Evolutionary conservation across 2,888 invertebrate species (phyloP), one percentile per base, ranked within the genome.

Genomic region (Andrena trimmerana): DNA sequence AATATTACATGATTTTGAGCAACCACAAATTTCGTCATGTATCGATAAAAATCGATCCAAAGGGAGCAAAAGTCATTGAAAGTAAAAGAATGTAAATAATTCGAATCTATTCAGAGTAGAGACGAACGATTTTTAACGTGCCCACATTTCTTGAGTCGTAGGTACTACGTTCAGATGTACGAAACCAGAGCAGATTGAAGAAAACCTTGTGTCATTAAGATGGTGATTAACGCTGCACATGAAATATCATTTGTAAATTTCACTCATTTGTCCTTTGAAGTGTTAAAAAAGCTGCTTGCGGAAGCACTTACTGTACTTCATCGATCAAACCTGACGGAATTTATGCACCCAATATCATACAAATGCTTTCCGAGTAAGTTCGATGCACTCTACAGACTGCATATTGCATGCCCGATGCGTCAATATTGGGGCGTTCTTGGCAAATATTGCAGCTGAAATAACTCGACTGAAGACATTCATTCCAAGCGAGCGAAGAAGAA

Each of bases 381-480:
- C 63, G 63, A 63, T 63, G 33, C 33, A 20, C 63, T 63, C 63
- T 33, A 20, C 33, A 36, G 33, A 63, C 20, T 63, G 33, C 33
- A 63, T 57, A 63, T 63, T 33, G 36, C 63, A 63, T 63, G 63
- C 20, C 24, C 33, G 63, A 63, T 63, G 36, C 63, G 33, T 10
- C 63, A 63, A 63, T 63, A 63, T 36, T 63, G 36, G 33, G 33
- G 20, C 20, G 33, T 63, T 63, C 63, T 63, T 57, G 57, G 57
- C 57, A 57, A 57, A 57, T 57, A 57, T 57, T 24, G 57, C 57
- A 24, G 24, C 24, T 13, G 57, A 57, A 57, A 57, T 57, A 57
- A 57, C 57, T 57, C 57, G 57, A 57, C 57, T 57, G 57, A 57
- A 57, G 57, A 24, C 57, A 52, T 10, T 7, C 57, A 27, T 57